Conservation (phyloP, 2,797 vertebrate species). For the Choloepus didactylus region DNA sequence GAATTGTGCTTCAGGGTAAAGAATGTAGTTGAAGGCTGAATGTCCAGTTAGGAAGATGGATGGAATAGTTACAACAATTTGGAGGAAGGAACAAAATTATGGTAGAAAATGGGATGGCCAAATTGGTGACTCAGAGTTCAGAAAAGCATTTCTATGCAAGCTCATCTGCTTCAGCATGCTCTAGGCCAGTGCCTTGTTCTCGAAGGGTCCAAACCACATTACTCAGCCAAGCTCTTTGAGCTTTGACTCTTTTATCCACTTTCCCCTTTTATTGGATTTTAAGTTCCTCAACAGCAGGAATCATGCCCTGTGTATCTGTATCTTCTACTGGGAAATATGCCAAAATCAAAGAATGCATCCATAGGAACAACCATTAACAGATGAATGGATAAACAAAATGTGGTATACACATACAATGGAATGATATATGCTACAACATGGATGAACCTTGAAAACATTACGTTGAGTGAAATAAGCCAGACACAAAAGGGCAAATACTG, state of each 20-base stretch:
- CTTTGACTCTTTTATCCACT: neutral
- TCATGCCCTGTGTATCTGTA: neutral
- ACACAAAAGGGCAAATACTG: too few relatives aligned
- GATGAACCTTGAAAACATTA: too few relatives aligned
- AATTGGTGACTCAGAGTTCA: neutral
- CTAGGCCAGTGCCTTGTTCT: neutral
- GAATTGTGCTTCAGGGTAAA: neutral
- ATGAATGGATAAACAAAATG: too few relatives aligned
- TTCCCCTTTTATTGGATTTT: neutral
- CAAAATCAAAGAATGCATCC: neutral
- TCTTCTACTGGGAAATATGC: neutral
- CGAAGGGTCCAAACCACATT: neutral
- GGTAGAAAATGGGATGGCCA: neutral
- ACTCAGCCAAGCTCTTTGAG: neutral
- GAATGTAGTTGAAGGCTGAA: neutral
- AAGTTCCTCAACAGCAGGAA: neutral
- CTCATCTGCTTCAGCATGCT: neutral
- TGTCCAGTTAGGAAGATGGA: neutral
- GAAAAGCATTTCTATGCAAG: neutral
- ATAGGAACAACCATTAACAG: too few relatives aligned
- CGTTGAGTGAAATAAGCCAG: too few relatives aligned
- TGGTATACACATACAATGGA: too few relatives aligned
- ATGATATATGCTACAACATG: too few relatives aligned
- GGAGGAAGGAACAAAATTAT: neutral
- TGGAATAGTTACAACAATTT: neutral